Evolutionary conservation across 2,797 vertebrate species (phyloP).

Genomic region (Aulostomus chinensis): DNA sequence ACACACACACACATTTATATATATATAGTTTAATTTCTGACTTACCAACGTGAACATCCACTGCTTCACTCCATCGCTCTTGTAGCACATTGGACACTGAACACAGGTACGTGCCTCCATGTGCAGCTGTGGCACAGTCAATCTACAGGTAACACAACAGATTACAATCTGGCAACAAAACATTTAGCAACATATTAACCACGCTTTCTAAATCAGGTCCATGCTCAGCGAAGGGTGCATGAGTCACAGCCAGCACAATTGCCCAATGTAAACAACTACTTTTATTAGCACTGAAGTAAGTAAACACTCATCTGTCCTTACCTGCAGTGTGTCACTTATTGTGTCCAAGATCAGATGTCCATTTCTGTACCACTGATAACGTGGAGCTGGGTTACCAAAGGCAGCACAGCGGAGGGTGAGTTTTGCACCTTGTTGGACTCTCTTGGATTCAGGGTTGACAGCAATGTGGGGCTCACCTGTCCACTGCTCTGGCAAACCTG

Average conservation of each 20-base stretch:
- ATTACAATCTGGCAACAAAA: conserved; percentile 21
- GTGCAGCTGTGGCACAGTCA: conserved; percentile 49
- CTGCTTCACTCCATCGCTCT: conserved; percentile 84
- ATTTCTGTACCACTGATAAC: conserved; percentile 88
- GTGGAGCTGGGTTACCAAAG: conserved; percentile 83
- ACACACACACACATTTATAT: no score
- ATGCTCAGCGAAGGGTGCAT: background rate
- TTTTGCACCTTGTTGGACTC: conserved; percentile 61
- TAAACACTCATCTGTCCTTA: conserved; percentile 50
- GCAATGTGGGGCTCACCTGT: conserved; percentile 80
- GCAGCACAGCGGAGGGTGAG: conserved; percentile 79
- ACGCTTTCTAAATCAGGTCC: background rate
- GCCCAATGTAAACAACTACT: conserved; percentile 16
- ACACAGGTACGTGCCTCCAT: conserved; percentile 84
- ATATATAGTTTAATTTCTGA: conserved; percentile 18
- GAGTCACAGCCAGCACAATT: conserved; percentile 1
- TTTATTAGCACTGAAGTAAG: background rate
- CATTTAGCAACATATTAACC: conserved; percentile 31
- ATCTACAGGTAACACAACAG: conserved; percentile 71
- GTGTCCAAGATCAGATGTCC: conserved; percentile 73
- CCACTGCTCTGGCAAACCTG: conserved; percentile 80
- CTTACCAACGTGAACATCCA: conserved; percentile 79
- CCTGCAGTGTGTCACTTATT: conserved; percentile 75
- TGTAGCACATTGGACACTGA: conserved; percentile 79
- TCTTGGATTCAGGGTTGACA: conserved; percentile 74